phyloP scores from a whole-genome alignment of 2,888 invertebrate species.

The Acanthopleura granulata region DNA sequence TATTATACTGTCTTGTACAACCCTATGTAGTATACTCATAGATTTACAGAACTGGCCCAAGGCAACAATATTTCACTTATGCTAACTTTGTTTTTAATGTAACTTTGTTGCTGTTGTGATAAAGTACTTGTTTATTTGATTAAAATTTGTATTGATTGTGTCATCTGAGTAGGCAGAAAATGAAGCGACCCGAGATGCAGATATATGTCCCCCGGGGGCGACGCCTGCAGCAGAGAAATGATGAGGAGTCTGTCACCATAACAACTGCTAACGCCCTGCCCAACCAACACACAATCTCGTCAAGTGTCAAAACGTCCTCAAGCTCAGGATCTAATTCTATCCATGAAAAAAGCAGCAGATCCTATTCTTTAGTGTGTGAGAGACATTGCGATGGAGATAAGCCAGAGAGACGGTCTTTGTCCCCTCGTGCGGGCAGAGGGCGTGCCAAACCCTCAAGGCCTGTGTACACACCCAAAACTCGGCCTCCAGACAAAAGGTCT shows the following conservation, averaged over 20 bases:
- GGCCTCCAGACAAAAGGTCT: no score
- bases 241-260: background rate
- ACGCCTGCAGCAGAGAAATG: constrained; percentile 32
- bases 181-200: constrained; percentile 79
- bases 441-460: background rate
- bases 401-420: background rate
- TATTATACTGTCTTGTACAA: no score
- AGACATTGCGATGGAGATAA: background rate
- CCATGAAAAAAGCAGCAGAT: background rate
- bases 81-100: no score
- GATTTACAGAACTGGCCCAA: no score
- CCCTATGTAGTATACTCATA: no score
- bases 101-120: no score
- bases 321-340: background rate
- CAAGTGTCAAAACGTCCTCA: background rate
- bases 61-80: no score
- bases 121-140: background rate
- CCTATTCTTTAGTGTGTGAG: background rate
- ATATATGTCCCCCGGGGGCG: constrained; percentile 83
- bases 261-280: background rate
- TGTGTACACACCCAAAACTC: background rate
- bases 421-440: background rate
- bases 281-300: background rate
- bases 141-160: background rate
- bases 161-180: background rate